Base-by-base conservation (phyloP, 2,888 invertebrate genomes). In the Drosophila histrio region DNA sequence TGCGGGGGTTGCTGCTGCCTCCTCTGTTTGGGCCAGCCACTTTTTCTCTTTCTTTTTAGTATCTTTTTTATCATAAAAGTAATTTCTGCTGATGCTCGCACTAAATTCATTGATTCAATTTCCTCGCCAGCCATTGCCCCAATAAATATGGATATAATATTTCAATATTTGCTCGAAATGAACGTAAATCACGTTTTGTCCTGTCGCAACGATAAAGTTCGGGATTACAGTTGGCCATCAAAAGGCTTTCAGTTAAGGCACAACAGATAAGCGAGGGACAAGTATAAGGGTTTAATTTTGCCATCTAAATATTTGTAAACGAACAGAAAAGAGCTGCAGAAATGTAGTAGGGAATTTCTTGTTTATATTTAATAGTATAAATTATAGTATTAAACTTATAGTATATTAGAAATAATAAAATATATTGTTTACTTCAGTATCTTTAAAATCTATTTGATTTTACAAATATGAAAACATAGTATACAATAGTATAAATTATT, bases 81-180 rank as follows among this genome's bases (percentile, higher is more conserved):
- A 73, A 86, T 84, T 84, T 84, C 66, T 86, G 84, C 84, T 84
- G 84, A 84, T 86, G 84, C 59, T 64, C 67, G 86, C 84, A 86
- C 72, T 79, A 86, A 84, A 84, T 83, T 86, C 84, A 77, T 84
- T 86, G 84, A 85, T 82, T 82, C 85, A 82, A 82, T 82, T 85
- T 85, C 68, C 82, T 73, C 49, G 73, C 78, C 49, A 57, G 79
- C 38, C 47, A 21, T 26, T 60, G 57, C 49, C 57, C 15, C 70
- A 71, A 80, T 80, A 83, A 80, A 77, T 86, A 77, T 80, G 77
- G 77, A 81, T 86, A 80, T 86, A 84, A 86, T 84, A 83, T 86
- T 84, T 86, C 86, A 84, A 84, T 86, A 84, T 86, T 86, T 81
- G 78, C 47, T 61, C 54, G 58, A 75, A 79, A 63, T 63, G 54